Base-by-base conservation (phyloP, 2,113 vertebrate species). In the Deroptyus accipitrinus region DNA sequence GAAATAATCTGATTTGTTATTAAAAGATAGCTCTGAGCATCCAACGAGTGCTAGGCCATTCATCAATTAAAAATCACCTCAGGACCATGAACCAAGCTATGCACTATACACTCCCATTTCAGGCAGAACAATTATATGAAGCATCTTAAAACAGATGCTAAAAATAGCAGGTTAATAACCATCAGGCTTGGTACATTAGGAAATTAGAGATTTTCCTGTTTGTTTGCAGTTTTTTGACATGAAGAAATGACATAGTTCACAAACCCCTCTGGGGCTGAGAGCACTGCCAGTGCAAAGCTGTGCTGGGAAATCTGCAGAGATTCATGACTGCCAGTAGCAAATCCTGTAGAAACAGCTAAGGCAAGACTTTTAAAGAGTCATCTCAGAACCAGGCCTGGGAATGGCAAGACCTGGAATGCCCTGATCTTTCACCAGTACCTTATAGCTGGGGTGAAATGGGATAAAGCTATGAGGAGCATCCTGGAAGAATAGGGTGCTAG, bases 21-120 rank as follows among this genome's bases (percentile, higher is more conserved):
- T 66, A 25, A 91, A 90, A 87, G 37, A 66, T 25, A 80, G 31
- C 59, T 91, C 62, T 77, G 37, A 95, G 67, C 44, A 82, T 46
- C 44, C 0, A 42, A 5, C 0, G 0, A 83, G 17, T 49, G 31
- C 52, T 80, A 66, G 35, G 49, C 33, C n/a, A 48, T 19, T 77
- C n/a, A 66, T 74, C 63, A 83, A 85, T 51, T 94, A 85, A 90
- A 87, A 83, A 90, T 46, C 46, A 80, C 54, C 25, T 73, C 57
- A 49, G 74, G 78, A 87, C 49, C 35, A 57, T 24, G 28, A 87
- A 69, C 11, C 33, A 66, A 88, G 27, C 33, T 61, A 30, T 62
- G 51, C 1, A 2, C 37, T 86, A n/a, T 10, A 46, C 10, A 27
- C 13, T 83, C 13, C 18, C 11, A 35, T 66, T 87, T 90, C 63